These are phyloP conservation scores for Spisula subtruncata DNA, from an alignment of 2,888 invertebrate genomes.

Conservation along the genomic window DNA sequence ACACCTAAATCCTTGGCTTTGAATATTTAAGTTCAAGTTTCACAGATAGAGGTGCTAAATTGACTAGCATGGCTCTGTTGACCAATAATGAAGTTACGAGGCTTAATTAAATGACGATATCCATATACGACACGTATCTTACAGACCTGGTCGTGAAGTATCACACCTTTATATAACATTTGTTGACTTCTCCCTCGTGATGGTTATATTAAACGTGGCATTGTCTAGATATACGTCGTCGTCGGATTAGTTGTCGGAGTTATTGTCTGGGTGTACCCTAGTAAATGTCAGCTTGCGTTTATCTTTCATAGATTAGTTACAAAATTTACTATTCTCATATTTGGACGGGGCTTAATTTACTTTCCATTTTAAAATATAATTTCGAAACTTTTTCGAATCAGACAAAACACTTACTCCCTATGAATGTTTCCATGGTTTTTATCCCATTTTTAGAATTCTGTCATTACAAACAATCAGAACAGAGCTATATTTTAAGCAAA, in stretches of 20 bases:
- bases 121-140: slow-evolving; percentile 46
- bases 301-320: slow-evolving; percentile 60
- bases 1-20: slow-evolving; percentile 41
- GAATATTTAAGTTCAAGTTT: slow-evolving; percentile 45
- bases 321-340: slow-evolving; percentile 39
- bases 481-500: not conserved
- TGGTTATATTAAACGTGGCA: slow-evolving; percentile 62
- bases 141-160: slow-evolving; percentile 38
- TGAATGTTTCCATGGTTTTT: not conserved
- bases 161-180: slow-evolving; percentile 38
- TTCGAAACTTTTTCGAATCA: slow-evolving; percentile 21
- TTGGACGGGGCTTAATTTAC: slow-evolving; percentile 40
- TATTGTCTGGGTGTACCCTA: slow-evolving; percentile 56
- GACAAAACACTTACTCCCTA: slow-evolving; percentile 4
- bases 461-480: not conserved
- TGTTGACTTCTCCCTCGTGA: slow-evolving; percentile 48
- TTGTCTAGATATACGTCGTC: slow-evolving; percentile 52
- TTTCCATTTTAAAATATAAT: slow-evolving; percentile 36
- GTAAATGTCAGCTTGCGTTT: slow-evolving; percentile 65
- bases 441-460: slow-evolving; percentile 28
- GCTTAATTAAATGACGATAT: slow-evolving; percentile 57
- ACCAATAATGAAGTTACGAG: slow-evolving; percentile 54
- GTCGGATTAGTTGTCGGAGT: slow-evolving; percentile 55
- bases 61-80: slow-evolving; percentile 55
- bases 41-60: slow-evolving; percentile 32